A percentile compares a stretch with the other conserved stretches of the same genome.
Evolutionary conservation across 2,888 invertebrate genomes (phyloP).

Genomic region (Pheosia gnoma): DNA sequence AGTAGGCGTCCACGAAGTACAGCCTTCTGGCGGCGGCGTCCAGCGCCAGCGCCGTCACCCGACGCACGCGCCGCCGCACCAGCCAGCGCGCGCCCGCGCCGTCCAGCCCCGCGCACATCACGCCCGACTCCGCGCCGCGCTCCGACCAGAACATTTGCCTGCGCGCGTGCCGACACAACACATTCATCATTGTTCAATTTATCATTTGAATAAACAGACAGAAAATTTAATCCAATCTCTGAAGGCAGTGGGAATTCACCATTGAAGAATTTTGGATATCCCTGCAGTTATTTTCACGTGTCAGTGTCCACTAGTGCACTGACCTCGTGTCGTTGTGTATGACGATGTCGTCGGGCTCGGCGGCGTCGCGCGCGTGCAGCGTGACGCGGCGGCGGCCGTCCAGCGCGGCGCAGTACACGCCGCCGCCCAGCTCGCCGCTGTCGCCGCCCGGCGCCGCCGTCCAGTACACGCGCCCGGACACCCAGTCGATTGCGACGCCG

Average conservation of each 20-base stretch:
- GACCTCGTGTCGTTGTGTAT: slow-evolving; percentile 85
- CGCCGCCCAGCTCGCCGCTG: slow-evolving; percentile 31
- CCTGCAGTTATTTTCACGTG: not conserved
- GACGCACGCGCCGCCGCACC: slow-evolving; percentile 85
- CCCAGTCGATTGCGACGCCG: slow-evolving; percentile 90
- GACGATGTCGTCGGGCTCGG: slow-evolving; percentile 89
- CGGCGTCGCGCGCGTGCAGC: slow-evolving; percentile 74
- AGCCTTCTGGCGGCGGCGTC: slow-evolving; percentile 89
- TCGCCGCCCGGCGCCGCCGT: slow-evolving; percentile 72
- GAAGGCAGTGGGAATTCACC: no score
- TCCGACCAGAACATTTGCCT: slow-evolving; percentile 91
- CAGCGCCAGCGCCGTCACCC: slow-evolving; percentile 90
- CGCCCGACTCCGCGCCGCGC: slow-evolving; percentile 85
- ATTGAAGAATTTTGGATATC: no score
- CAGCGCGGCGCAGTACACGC: slow-evolving; percentile 67
- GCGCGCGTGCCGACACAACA: slow-evolving; percentile 9
- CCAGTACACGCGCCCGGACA: slow-evolving; percentile 87
- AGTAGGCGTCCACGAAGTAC: slow-evolving; percentile 94
- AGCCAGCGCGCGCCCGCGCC: slow-evolving; percentile 82
- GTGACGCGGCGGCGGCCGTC: slow-evolving; percentile 84
- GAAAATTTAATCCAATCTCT: no score
- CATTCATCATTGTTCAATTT: no score
- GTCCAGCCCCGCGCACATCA: slow-evolving; percentile 87
- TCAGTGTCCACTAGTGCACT: not conserved
- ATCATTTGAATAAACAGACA: no score